Conservation (phyloP, 2,113 vertebrate genomes). For the Dipodomys spectabilis region DNA sequence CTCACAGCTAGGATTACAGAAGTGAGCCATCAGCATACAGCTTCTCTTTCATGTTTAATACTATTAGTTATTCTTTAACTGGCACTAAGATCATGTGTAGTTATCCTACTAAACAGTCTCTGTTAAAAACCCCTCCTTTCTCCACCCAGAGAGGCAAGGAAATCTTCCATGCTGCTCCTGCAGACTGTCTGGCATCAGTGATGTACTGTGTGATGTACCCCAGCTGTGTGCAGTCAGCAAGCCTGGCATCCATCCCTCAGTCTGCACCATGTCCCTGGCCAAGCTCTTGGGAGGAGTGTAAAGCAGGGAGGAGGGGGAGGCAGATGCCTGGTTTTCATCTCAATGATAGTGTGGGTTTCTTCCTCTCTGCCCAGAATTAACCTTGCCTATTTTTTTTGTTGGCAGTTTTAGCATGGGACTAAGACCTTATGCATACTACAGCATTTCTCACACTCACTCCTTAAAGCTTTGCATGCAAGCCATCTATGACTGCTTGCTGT, state of each 20-base stretch:
- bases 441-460: background rate
- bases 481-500: background rate
- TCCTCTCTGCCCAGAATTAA: no score
- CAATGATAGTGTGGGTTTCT: background rate
- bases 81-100: background rate
- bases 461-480: background rate
- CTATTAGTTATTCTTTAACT: conserved; percentile 21
- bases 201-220: no score
- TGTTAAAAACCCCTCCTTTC: background rate
- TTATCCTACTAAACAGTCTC: background rate
- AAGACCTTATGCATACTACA: no score
- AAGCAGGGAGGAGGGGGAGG: background rate
- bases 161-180: no score
- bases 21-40: no score
- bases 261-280: background rate
- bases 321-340: background rate
- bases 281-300: background rate
- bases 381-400: no score
- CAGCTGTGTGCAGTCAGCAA: background rate
- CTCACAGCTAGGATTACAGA: no score
- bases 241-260: background rate
- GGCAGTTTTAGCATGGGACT: background rate
- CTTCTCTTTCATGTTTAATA: background rate
- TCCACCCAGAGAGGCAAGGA: background rate
- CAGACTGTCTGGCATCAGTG: background rate